Conservation (phyloP, 2,113 vertebrate genomes). For the Anarrhichthys ocellatus region DNA sequence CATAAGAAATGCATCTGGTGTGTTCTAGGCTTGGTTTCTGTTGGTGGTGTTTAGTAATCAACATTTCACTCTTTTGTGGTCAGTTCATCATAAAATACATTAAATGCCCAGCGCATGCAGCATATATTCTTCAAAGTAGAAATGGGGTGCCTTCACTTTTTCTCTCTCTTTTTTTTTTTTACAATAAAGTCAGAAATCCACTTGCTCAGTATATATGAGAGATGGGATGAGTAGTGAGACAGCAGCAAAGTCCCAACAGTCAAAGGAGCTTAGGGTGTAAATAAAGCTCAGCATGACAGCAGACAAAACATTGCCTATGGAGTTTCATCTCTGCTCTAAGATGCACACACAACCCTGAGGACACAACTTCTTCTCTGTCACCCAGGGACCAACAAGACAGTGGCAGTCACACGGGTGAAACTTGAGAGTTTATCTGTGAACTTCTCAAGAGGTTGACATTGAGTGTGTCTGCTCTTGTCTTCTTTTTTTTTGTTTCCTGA, state of each 20-base stretch:
- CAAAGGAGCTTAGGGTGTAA: slow-evolving; percentile 58
- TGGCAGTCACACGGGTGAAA: slow-evolving; percentile 50
- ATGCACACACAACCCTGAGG: slow-evolving; percentile 61
- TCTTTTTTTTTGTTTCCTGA: neutral
- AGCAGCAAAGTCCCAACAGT: slow-evolving; percentile 53
- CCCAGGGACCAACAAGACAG: slow-evolving; percentile 47
- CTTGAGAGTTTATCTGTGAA: slow-evolving; percentile 57
- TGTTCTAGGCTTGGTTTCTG: neutral
- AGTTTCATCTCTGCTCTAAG: slow-evolving; percentile 49
- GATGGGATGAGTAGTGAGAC: slow-evolving; percentile 40
- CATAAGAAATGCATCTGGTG: neutral
- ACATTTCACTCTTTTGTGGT: neutral
- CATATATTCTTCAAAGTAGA: slow-evolving; percentile 8
- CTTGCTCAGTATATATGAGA: neutral
- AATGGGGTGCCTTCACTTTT: neutral
- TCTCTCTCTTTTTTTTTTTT: neutral
- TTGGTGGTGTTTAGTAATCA: neutral
- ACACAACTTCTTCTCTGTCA: slow-evolving; percentile 62
- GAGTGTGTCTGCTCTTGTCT: slow-evolving; percentile 1
- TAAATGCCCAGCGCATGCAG: neutral
- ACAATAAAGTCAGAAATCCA: slow-evolving; percentile 16
- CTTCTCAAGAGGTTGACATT: slow-evolving; percentile 51
- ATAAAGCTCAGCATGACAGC: slow-evolving; percentile 58
- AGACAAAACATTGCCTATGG: slow-evolving; percentile 61
- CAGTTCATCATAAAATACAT: slow-evolving; percentile 12